Evolutionary conservation across 2,113 vertebrate genomes (phyloP).

Genomic region (Xenopus borealis): DNA sequence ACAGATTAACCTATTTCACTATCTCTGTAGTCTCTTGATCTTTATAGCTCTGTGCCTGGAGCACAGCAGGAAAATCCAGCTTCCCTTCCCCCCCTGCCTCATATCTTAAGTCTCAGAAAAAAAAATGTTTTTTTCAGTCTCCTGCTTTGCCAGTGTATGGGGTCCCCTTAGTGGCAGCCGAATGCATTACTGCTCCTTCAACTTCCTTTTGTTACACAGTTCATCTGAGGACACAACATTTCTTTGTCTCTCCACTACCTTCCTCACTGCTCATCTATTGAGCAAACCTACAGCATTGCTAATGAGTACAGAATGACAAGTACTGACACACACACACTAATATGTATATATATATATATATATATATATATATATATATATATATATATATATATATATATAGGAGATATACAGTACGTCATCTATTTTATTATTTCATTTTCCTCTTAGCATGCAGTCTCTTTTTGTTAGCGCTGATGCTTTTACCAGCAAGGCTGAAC

Average conservation of each 20-base stretch:
- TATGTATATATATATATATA: no score
- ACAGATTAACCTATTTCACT: background rate
- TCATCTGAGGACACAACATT: slow-evolving; percentile 32
- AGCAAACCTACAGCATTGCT: no score
- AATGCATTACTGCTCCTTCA: background rate
- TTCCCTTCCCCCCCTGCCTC: background rate
- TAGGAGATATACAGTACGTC: no score
- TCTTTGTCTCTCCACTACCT: slow-evolving; percentile 13
- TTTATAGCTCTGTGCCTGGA: background rate
- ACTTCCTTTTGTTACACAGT: slow-evolving; percentile 16
- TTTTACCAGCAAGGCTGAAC: no score
- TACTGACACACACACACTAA: no score
- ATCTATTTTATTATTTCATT: no score
- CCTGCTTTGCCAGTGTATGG: background rate
- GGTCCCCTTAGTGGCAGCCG: background rate
- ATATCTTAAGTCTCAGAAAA: background rate
- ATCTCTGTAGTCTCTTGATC: background rate
- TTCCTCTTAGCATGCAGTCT: no score
- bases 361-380: no score
- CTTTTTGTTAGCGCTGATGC: no score
- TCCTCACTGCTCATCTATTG: background rate
- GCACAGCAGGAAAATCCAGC: background rate
- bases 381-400: no score
- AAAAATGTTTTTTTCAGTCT: background rate
- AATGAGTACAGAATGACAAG: no score